Percentiles rank a stretch among this genome's conserved stretches.
Conservation (phyloP, 2,113 vertebrate genomes). For the Columba livia region DNA sequence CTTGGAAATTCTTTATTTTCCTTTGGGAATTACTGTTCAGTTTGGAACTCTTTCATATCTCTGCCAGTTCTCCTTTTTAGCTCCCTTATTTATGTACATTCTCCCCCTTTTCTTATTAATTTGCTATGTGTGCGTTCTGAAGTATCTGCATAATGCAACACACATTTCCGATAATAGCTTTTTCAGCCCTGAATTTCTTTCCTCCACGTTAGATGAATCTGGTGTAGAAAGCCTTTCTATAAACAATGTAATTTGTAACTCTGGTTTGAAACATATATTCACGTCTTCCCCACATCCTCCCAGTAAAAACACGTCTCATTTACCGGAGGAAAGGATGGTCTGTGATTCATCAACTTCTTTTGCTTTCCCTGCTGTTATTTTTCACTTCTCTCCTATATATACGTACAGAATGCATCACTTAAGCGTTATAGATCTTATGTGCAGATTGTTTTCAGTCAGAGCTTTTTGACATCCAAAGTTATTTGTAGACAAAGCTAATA, state of each 20-base stretch:
- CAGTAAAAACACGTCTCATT: not conserved
- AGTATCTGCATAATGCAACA: not conserved
- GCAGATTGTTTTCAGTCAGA: not conserved
- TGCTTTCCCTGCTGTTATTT: not conserved
- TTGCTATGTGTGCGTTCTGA: not conserved
- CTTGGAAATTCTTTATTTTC: not conserved
- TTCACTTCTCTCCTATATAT: not conserved
- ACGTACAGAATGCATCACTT: accelerated
- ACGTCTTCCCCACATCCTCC: not conserved
- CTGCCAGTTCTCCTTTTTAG: not conserved
- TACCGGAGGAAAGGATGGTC: not conserved
- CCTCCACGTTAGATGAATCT: not conserved
- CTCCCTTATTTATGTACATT: not conserved
- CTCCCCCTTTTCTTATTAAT: not conserved
- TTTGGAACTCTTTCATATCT: not conserved
- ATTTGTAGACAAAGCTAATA: not conserved
- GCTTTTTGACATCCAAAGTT: not conserved
- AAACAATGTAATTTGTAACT: not conserved
- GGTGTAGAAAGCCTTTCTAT: not conserved
- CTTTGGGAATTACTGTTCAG: not conserved
- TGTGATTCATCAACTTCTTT: not conserved
- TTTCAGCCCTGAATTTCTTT: not conserved
- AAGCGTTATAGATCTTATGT: not conserved
- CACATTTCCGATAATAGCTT: not conserved
- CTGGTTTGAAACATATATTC: not conserved